Base-by-base conservation (phyloP, 2,113 vertebrate species). In the Aldabrachelys gigantea region DNA sequence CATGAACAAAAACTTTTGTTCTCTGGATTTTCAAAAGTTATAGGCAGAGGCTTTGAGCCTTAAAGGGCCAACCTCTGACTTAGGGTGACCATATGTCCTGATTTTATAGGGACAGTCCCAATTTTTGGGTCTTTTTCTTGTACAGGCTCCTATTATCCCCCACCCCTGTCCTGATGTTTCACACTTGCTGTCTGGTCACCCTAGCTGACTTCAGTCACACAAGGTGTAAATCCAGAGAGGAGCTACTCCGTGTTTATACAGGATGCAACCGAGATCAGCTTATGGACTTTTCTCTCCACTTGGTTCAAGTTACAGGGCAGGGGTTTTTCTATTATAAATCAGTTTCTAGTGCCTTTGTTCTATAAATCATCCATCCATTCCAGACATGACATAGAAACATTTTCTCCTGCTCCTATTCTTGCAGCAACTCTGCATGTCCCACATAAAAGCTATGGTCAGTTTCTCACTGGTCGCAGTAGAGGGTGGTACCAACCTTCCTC, bases 341-440 rank as follows among this genome's bases (percentile, higher is more conserved):
- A 49, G 69, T 69, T 81, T 22, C 41, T 47, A 25, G 13, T 47
- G 27, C 75, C 27, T 47, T 47, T 78, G 47, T 78, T 14, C 13
- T 78, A 5, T 29, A 47, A 27, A 47, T 27, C 75, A 47, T 78
- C 72, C 35, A 69, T 69, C 65, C 17, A 21, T 38, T 69, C 65
- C 65, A 38, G 35, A 69, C 35, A 38, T 17, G 19, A 35, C 35
- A 17, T 8, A 69, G 16, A 72, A 5, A 38, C 2, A 5, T 72
- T 91, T 75, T 92, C 90, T 87, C 89, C 89, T 96, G 10, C 75
- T 91, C 81, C 75, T 6, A 65, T 79, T 88, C 54, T 50, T 87
- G 96, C 93, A 94, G 72, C 21, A 95, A 65, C 94, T 96, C 93
- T 95, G 97, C 95, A 95, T 3, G 0, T 93, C 88, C 82, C 76